Base-by-base conservation (phyloP, 2,113 vertebrate genomes). In the Alaudala cheleensis region DNA sequence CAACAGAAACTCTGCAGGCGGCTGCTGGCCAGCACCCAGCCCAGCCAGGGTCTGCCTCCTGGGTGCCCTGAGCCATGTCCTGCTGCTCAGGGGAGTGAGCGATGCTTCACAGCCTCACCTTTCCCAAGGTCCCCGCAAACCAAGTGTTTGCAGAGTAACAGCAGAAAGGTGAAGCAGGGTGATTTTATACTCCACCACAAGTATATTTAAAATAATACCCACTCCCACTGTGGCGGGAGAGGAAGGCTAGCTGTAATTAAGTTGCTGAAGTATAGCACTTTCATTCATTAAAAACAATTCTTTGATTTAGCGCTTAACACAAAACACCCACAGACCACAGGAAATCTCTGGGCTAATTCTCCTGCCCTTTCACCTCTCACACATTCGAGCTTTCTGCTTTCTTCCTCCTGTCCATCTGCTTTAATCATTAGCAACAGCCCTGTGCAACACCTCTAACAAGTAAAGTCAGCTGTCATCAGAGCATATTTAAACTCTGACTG, bases 311-410 rank as follows among this genome's bases (percentile, higher is more conserved):
- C 51, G 23, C 95, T 89, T 94, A 97, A 97, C 94, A 97, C 95
- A 93, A 97, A 98, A 96, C 96, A 96, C 96, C 97, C 97, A 96
- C 97, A 98, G 96, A 97, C 98, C 97, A 97, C 98, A 98, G 98
- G 98, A 98, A 98, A 98, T 98, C 97, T 96, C 97, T 94, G 94
- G 94, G 86, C 97, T 97, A 97, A 96, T 98, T 98, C 97, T 97
- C 95, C 97, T 98, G 98, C 98, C 98, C 98, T 98, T 97, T 98
- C 97, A 96, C 98, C 98, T 98, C 98, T 98, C 97, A 97, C 98
- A 98, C 97, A 96, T 98, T 98, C 90, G 53, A 98, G 96, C 97
- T 96, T 97, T 98, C 96, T 98, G 96, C 93, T 97, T 98, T 98
- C 97, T 97, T 97, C 97, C 97, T 96, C 96, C 97, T 98, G 97